Evolutionary conservation across 2,888 invertebrate genomes (phyloP), one percentile per base, ranked within the genome.

Genomic region (Ophraella communa): DNA sequence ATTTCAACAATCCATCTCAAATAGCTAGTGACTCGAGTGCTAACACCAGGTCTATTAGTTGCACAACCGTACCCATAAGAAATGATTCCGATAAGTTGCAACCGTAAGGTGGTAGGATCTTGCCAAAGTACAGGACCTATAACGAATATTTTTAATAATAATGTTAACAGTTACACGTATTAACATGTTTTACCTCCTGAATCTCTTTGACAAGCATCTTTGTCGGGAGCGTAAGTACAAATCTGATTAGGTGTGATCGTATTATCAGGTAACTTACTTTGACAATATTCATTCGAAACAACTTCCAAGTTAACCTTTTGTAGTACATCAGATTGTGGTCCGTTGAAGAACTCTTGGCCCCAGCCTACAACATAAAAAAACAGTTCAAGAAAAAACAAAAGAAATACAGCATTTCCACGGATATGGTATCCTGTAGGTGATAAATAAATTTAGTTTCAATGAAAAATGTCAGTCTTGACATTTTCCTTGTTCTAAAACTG

Each of bases 331-430:
- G 90, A 85, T 11, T 71, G 76, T 0, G 83, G 81, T 0, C 87
- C 89, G 0, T 85, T 86, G 54, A 81, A 79, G 17, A 78, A 83
- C 0, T 74, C 54, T 0, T 85, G 84, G 11, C 90, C 89, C 89
- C 89, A 90, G 54, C 90, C 90, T 90, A 54, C 14, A 52, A 68
- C n/a, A n/a, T n/a, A n/a, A n/a, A n/a, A n/a, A n/a, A n/a, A n/a
- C n/a, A n/a, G n/a, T n/a, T n/a, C n/a, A n/a, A n/a, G n/a, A n/a
- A n/a, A n/a, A n/a, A n/a, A n/a, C n/a, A n/a, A n/a, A n/a, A n/a
- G n/a, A n/a, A n/a, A n/a, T n/a, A n/a, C n/a, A n/a, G n/a, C n/a
- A n/a, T n/a, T n/a, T n/a, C n/a, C n/a, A n/a, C n/a, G n/a, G n/a
- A n/a, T n/a, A n/a, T n/a, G n/a, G n/a, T n/a, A n/a, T n/a, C n/a